These are phyloP conservation scores for Eristalis tenax DNA, from an alignment of 2,888 invertebrate genomes.

Conservation along the genomic window DNA sequence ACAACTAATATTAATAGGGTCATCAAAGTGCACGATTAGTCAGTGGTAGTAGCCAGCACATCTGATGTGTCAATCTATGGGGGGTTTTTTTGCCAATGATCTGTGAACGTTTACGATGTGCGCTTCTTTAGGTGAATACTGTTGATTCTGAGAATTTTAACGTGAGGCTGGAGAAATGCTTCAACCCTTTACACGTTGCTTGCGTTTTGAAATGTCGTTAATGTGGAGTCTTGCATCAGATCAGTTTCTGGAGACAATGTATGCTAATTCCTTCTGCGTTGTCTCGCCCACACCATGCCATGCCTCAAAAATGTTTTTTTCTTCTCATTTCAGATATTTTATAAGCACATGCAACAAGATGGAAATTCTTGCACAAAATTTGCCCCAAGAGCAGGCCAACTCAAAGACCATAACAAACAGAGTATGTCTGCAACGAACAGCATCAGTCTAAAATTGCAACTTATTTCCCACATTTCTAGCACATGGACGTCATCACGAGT, in stretches of 20 bases:
- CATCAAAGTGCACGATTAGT: neutral
- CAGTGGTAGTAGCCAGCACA: neutral
- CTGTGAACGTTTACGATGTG: neutral
- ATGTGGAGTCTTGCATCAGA: no score
- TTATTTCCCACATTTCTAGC: conserved; percentile 75
- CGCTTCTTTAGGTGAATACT: neutral
- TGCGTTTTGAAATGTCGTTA: no score
- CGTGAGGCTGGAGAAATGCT: no score
- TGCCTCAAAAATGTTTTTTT: neutral
- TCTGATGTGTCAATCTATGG: neutral
- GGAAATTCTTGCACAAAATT: conserved; percentile 77
- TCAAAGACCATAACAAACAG: conserved; percentile 80
- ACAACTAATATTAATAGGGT: neutral
- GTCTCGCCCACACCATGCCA: no score
- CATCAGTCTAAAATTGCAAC: neutral
- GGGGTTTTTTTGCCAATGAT: neutral
- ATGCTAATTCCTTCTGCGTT: no score
- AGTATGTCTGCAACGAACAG: conserved; percentile 41
- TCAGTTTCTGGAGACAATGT: no score
- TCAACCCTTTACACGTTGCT: neutral
- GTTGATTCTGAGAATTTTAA: no score
- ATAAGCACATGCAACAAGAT: conserved; percentile 79
- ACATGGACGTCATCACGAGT: conserved; percentile 84
- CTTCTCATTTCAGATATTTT: conserved; percentile 58
- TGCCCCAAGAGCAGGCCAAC: conserved; percentile 78